Conservation (phyloP, 1,140 invertebrate genomes). For the Pogonomyrmex barbatus region DNA sequence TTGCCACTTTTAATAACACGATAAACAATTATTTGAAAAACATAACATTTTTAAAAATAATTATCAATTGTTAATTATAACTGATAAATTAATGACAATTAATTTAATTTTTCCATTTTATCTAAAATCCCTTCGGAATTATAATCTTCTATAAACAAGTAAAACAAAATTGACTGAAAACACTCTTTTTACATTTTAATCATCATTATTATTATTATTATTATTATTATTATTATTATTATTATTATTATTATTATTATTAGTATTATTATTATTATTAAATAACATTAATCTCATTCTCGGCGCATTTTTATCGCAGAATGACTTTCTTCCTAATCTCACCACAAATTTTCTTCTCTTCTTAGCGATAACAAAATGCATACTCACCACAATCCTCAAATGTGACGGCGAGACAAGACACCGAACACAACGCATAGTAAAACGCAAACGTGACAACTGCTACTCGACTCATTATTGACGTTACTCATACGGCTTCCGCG, state of each 20-base stretch:
- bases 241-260: background rate
- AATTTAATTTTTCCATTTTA: too few relatives aligned
- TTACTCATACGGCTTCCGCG: background rate
- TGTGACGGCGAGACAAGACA: slow-evolving; percentile 18
- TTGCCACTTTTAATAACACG: background rate
- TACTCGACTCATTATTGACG: slow-evolving; percentile 48
- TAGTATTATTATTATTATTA: background rate
- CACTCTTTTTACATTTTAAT: too few relatives aligned
- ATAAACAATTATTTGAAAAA: slow-evolving; percentile 8
- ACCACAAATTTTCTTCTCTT: too few relatives aligned
- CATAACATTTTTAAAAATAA: background rate
- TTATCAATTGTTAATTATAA: background rate
- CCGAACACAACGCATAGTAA: slow-evolving; percentile 15
- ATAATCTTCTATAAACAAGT: too few relatives aligned
- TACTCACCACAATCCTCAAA: slow-evolving; percentile 74
- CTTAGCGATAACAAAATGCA: background rate
- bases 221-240: background rate
- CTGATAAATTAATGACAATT: too few relatives aligned
- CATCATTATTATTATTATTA: background rate
- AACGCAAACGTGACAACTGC: slow-evolving; percentile 2
- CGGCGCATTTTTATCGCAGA: background rate
- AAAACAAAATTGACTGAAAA: too few relatives aligned
- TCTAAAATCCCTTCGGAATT: too few relatives aligned
- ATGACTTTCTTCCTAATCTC: background rate
- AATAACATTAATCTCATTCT: background rate